Conservation (phyloP, 2,113 vertebrate species). For the Chaetura pelagica region DNA sequence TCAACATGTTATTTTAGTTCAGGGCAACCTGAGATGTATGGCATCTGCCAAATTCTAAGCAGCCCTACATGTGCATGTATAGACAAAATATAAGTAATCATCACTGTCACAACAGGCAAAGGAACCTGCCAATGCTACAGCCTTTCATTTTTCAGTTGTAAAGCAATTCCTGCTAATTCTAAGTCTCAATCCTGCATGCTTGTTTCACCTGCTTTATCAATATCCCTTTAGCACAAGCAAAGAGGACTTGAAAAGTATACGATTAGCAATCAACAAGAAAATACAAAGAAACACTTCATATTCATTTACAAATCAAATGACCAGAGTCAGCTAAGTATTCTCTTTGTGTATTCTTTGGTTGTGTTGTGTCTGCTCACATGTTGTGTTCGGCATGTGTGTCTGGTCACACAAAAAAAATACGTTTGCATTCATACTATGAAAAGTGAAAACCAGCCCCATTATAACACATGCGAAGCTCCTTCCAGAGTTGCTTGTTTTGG, state of each 20-base stretch:
- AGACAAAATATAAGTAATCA: background rate
- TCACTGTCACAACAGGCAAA: background rate
- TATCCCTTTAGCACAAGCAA: background rate
- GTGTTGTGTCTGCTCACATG: background rate
- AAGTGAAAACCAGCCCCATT: background rate
- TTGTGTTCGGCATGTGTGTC: no score
- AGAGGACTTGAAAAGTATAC: background rate
- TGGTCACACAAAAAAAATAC: background rate
- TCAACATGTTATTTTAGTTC: slow-evolving; percentile 6
- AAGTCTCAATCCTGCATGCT: background rate
- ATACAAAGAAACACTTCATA: background rate
- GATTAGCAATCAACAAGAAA: background rate
- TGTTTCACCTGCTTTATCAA: background rate
- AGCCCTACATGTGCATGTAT: background rate
- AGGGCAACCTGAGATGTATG: background rate
- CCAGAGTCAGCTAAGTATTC: background rate
- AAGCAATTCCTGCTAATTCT: background rate
- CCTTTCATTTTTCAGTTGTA: background rate
- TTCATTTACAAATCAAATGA: background rate
- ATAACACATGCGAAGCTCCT: background rate
- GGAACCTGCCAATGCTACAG: background rate
- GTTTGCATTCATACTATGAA: background rate
- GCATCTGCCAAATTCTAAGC: background rate
- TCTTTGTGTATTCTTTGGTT: background rate
- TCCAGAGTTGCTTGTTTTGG: background rate